Evolutionary conservation across 1,140 invertebrate genomes (phyloP), one percentile per base, ranked within the genome.

Genomic region (Trissolcus basalis): DNA sequence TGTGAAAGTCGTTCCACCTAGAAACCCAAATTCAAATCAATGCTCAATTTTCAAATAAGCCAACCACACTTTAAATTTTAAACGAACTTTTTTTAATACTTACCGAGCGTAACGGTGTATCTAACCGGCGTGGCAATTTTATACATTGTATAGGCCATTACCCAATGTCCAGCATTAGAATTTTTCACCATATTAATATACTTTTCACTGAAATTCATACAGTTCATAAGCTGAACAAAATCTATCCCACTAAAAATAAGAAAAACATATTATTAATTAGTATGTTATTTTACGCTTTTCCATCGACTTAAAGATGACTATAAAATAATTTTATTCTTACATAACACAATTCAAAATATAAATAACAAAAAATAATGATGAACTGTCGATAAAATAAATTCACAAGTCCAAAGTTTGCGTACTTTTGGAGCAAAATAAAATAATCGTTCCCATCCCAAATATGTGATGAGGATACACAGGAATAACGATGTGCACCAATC

Each of bases 381-480:
- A n/a, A n/a, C n/a, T n/a, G n/a, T n/a, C n/a, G n/a, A n/a, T 19
- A 10, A 19, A 15, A 33, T 12, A 1, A 51, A 35, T 35, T 4
- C 19, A 19, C 16, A 19, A 48, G 2, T 10, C 14, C 58, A 33
- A 83, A n/a, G n/a, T n/a, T n/a, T n/a, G n/a, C 83, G 85, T 90
- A 97, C 96, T 94, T 96, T 92, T 93, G n/a, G 94, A 94, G 76
- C 93, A 86, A 94, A 93, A 87, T 97, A 98, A 87, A 97, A 97
- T 12, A 91, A 86, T 9, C 92, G 92, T 86, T 94, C 93, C 96
- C 97, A 98, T 63, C 93, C 90, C 55, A 91, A 85, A 0, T 96
- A 98, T 9, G 96, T 98, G 5, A 93, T 89, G 56, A 95, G n/a
- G 79, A 88, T 99, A 97, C 0, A 98, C 96, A 32, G 95, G 96